Evolutionary conservation across 2,797 vertebrate genomes (phyloP), one percentile per base, ranked within the genome.

Genomic region (Notoglanidium macrostoma): DNA sequence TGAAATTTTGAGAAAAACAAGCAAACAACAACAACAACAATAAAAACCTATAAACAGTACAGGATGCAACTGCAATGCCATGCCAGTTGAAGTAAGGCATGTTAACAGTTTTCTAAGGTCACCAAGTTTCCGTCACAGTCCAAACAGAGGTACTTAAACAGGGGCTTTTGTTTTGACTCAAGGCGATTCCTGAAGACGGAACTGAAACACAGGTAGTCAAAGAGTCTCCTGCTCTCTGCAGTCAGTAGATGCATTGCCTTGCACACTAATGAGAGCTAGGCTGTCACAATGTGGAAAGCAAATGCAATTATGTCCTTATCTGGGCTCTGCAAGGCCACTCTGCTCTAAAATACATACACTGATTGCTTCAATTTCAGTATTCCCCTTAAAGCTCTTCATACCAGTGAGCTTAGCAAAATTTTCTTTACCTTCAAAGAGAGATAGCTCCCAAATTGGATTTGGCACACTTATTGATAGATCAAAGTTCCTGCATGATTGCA

Each of bases 231-330:
- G 88, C 79, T 89, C 73, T 83, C 83, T 90, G 81, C 87, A 73
- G 85, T 92, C 76, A 90, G 89, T 85, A 91, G 85, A 82, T 88
- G 83, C 91, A 88, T 89, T 78, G 90, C 91, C 92, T 87, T 90
- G 90, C 85, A 89, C 86, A 84, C 86, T 90, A 93, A 94, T 92
- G 92, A 93, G 88, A 87, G 89, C 65, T 85, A 90, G 86, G 82
- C 70, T 92, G 91, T 87, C 88, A 92, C 88, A 91, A 87, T 84
- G 91, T 85, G 59, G 67, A 85, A 93, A 94, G 83, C 81, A 49
- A 89, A 92, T 93, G 92, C 93, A 93, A 96, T 95, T 94, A 94
- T 87, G 91, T 88, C 77, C 92, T 95, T 95, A 95, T 95, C 94
- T 91, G 85, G 74, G 29, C 79, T 87, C 87, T 57, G 85, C 65